Conservation (phyloP, 2,113 vertebrate genomes). For the Odontesthes bonariensis region DNA sequence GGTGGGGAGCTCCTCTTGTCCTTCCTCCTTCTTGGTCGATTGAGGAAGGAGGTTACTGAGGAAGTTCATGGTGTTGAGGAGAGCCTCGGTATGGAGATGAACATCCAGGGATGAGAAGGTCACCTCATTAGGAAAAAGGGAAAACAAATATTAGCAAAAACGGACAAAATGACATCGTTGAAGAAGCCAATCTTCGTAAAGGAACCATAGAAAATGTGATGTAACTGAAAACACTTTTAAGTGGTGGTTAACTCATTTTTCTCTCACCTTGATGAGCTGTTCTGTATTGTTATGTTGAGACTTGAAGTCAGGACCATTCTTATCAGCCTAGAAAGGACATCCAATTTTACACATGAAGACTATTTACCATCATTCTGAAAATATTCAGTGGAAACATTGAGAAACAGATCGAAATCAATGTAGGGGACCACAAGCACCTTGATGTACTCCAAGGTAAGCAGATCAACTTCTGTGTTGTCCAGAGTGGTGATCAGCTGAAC, state of each 20-base stretch:
- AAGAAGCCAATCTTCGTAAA: neutral
- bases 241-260: neutral
- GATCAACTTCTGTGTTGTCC: conserved; percentile 92
- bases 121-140: conserved; percentile 66
- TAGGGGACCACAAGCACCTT: conserved; percentile 81
- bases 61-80: conserved; percentile 92
- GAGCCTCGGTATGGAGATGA: conserved; percentile 94
- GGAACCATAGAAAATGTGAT: neutral
- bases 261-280: conserved; percentile 91
- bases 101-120: conserved; percentile 96
- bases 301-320: conserved; percentile 89
- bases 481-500: conserved; percentile 94
- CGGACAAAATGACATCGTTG: neutral
- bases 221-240: neutral
- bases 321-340: conserved; percentile 85
- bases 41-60: conserved; percentile 88
- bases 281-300: conserved; percentile 87
- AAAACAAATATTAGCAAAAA: neutral
- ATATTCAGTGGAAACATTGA: neutral
- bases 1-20: conserved; percentile 74
- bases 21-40: conserved; percentile 78
- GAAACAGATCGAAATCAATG: neutral
- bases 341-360: neutral
- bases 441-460: conserved; percentile 90
- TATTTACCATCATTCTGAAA: neutral